phyloP scores from a whole-genome alignment of 2,888 invertebrate species.

The Stictocephala bisonia region DNA sequence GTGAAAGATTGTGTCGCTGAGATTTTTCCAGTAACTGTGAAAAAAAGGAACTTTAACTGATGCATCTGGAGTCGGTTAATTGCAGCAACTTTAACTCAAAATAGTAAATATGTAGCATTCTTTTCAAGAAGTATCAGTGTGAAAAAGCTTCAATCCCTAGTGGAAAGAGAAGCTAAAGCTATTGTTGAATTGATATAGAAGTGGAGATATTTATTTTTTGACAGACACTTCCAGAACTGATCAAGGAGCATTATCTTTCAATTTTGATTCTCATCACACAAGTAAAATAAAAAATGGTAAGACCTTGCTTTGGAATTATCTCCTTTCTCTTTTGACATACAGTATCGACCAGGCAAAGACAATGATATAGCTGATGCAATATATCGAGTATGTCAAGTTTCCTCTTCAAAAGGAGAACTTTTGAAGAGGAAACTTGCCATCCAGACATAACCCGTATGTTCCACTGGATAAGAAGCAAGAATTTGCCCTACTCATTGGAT shows the following conservation, averaged over 20 bases:
- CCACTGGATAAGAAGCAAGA: slow-evolving; percentile 52
- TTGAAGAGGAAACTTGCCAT: slow-evolving; percentile 51
- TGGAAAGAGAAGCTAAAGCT: slow-evolving; percentile 50
- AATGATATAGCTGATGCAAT: slow-evolving; percentile 45
- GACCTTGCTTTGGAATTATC: slow-evolving; percentile 46
- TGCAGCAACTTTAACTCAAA: no score
- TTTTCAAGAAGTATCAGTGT: no score
- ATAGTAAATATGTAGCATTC: no score
- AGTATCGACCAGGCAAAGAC: slow-evolving; percentile 50
- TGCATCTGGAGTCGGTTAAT: no score
- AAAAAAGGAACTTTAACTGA: no score
- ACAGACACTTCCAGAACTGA: slow-evolving; percentile 43
- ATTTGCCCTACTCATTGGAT: slow-evolving; percentile 50
- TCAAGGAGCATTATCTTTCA: slow-evolving; percentile 46
- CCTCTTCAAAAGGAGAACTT: no score
- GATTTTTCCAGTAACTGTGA: no score
- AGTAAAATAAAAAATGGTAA: slow-evolving; percentile 51
- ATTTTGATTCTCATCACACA: slow-evolving; percentile 36
- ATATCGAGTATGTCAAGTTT: no score
- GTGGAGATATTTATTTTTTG: slow-evolving; percentile 52
- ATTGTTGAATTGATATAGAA: slow-evolving; percentile 39
- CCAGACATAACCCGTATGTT: slow-evolving; percentile 51
- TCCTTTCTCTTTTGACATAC: slow-evolving; percentile 46
- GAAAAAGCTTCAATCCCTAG: neutral
- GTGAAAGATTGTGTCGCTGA: no score